Base-by-base conservation (phyloP, 2,113 vertebrate species). In the Camelus bactrianus region DNA sequence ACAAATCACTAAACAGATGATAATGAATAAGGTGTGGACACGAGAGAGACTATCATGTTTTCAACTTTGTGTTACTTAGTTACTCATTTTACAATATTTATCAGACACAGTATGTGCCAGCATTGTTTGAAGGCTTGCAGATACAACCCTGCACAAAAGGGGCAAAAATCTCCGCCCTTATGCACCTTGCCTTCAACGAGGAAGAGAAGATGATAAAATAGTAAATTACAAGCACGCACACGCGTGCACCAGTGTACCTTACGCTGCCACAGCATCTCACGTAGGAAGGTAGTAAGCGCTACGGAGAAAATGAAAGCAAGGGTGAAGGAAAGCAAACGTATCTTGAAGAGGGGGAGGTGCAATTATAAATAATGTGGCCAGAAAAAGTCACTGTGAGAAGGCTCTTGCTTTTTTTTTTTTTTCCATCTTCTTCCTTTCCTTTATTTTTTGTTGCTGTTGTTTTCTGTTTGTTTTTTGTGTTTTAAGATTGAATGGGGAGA, bases 361-460 rank as follows among this genome's bases (percentile, higher is more conserved):
- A 15, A 14, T 67, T 60, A 89, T 69, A 42, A 76, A 30, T 58
- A 38, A 8, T 12, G 10, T 67, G 30, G 22, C 10, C 35, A 83
- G 60, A 62, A 42, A 82, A 90, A 50, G 20, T 58, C 8, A 38
- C 35, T 76, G 1, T 50, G 50, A 64, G 58, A 83, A 67, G 10
- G 6, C 1, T 1, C 3, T 86, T 52, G 8, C 1, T 28, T 76
- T 12, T 16, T 3, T n/a, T n/a, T 76, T 11, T 26, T 32, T 3
- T 20, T n/a, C 12, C 35, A 6, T 42, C 38, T 42, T 42, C 38
- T 82, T 50, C 2, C 0, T 16, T 69, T 65, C 2, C 3, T 17
- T 38, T 60, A 16, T 35, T 84, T 83, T 32, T n/a, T 76, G n/a
- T 62, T 62, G n/a, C 22, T 30, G 20, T 20, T 19, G 0, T 62